Conservation (phyloP, 2,888 invertebrate species). For the Melinaea menophilus region DNA sequence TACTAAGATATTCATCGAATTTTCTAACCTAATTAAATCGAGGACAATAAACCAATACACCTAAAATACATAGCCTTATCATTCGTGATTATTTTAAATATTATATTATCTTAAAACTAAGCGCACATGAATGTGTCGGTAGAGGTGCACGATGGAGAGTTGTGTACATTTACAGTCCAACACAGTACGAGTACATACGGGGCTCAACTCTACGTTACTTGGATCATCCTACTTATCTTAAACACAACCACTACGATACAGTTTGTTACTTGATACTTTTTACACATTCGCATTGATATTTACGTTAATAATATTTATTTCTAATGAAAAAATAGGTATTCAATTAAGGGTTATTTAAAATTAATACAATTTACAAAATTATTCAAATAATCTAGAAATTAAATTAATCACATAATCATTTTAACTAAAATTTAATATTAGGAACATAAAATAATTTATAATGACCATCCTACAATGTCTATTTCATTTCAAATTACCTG, state of each 20-base stretch:
- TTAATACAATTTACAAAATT: not conserved
- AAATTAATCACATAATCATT: constrained; percentile 1
- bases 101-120: constrained; percentile 26
- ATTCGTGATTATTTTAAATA: constrained; percentile 19
- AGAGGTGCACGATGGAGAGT: constrained; percentile 39
- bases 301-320: constrained; percentile 5
- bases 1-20: constrained; percentile 22
- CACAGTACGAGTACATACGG: constrained; percentile 10
- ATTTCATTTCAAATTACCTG: constrained; percentile 3
- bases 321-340: not conserved
- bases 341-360: constrained; percentile 1
- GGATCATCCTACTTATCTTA: constrained; percentile 13
- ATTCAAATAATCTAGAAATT: constrained; percentile 4
- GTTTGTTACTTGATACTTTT: constrained; percentile 6
- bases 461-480: constrained; percentile 4
- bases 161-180: constrained; percentile 21
- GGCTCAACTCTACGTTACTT: constrained; percentile 16
- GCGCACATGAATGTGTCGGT: constrained; percentile 35
- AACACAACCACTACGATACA: constrained; percentile 7
- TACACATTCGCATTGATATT: constrained; percentile 10
- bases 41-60: constrained; percentile 18
- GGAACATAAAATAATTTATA: not conserved
- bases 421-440: not conserved
- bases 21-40: constrained; percentile 24
- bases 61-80: constrained; percentile 25